Base-by-base conservation (phyloP, 92 coral and sea anemone species). In the Epizoanthus illoricatus region DNA sequence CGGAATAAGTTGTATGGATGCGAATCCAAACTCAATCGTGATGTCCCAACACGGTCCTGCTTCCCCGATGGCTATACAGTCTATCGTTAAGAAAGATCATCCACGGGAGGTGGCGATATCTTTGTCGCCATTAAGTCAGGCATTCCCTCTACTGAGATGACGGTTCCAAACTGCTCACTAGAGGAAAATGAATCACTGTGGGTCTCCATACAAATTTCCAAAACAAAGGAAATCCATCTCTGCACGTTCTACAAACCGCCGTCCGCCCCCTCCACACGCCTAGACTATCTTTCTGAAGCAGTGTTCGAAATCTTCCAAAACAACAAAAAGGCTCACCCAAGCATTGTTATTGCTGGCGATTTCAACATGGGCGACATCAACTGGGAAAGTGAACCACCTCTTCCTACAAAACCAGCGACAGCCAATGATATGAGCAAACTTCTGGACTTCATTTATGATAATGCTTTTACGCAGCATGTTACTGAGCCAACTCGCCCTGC, bases 241-340 rank as follows among this genome's bases (percentile, higher is more conserved):
- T 49, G 75, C 20, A 63, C 84, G 13, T 67, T 63, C 84, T 67
- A 66, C 84, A 80, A 80, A 80, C 84, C 84, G 23, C 84, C 64
- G 2, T 19, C 75, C 65, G 84, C 75, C n/a, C 84, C 84, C n/a
- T 63, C 84, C 57, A 81, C 15, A 20, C 84, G 84, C 68, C 76
- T 81, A 43, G 85, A 80, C 55, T 52, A 5, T 62, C 85, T 80
- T 64, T 8, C 85, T 19, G 18, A 66, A 20, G 15, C 85, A 64
- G 47, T 80, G 73, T 66, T 23, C 6, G 64, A 45, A 54, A 28
- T 81, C 24, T 81, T n/a, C 74, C 73, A n/a, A 52, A 16, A 5
- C n/a, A 80, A 41, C 17, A 42, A 23, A 5, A 80, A 63, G 19
- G 67, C 15, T 4, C 64, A 80, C 61, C 75, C 75, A 33, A 18